These are phyloP conservation scores for Drosophila biarmipes DNA, from an alignment of 1,140 invertebrate genomes.

Conservation along the genomic window DNA sequence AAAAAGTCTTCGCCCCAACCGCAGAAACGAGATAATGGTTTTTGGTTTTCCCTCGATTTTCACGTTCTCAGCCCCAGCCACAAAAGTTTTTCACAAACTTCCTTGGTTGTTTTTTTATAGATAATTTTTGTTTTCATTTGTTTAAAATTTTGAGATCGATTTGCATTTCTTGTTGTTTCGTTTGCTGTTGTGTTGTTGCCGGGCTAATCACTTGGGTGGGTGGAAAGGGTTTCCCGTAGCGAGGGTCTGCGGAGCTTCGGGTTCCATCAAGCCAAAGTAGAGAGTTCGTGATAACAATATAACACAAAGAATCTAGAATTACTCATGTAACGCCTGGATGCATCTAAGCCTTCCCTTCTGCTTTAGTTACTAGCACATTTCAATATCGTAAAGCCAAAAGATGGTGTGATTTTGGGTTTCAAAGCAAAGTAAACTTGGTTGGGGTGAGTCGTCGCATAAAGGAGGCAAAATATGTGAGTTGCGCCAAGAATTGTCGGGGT, in stretches of 20 bases:
- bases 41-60: constrained; percentile 3
- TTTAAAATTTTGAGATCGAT: constrained; percentile 84
- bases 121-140: constrained; percentile 59
- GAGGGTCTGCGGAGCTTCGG: constrained; percentile 8
- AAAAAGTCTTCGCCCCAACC: constrained; percentile 41
- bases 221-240: constrained; percentile 13
- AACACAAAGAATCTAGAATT: constrained; percentile 34
- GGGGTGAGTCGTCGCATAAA: neutral
- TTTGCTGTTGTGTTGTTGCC: constrained; percentile 27
- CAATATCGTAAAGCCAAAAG: constrained; percentile 15
- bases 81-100: constrained; percentile 40
- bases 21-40: constrained; percentile 11
- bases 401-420: constrained; percentile 20
- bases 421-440: constrained; percentile 74
- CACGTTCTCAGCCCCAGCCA: constrained; percentile 25
- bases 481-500: constrained; percentile 5
- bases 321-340: constrained; percentile 4
- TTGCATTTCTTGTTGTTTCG: constrained; percentile 62
- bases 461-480: constrained; percentile 5
- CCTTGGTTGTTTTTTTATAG: constrained; percentile 36
- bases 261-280: constrained; percentile 28
- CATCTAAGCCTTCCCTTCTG: constrained; percentile 1
- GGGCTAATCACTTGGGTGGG: constrained; percentile 23
- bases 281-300: constrained; percentile 22
- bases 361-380: constrained; percentile 12